A percentile compares a stretch with the other conserved stretches of the same genome.
Conservation (phyloP, 2,888 invertebrate species). For the Athalia rosae region DNA sequence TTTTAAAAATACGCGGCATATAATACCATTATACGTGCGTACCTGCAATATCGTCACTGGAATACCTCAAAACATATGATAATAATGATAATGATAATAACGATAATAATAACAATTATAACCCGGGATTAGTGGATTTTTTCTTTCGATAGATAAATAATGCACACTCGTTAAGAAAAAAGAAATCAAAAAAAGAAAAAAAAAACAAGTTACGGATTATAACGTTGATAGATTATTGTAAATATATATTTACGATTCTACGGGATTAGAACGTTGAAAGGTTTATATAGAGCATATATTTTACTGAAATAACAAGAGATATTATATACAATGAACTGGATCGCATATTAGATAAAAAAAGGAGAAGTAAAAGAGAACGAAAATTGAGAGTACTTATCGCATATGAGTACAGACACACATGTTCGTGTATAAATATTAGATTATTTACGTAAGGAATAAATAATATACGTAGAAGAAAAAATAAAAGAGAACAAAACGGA, state of each 20-base stretch:
- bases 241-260: not conserved
- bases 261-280: not conserved
- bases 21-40: not conserved
- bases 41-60: no score
- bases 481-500: no score
- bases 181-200: not conserved
- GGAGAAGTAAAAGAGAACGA: no score
- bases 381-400: not conserved
- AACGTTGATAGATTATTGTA: no score
- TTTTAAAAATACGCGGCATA: not conserved
- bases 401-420: constrained; percentile 49
- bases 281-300: no score
- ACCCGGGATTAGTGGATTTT: not conserved
- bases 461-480: no score
- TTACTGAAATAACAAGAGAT: no score
- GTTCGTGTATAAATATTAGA: constrained; percentile 52
- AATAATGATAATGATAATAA: not conserved
- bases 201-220: not conserved
- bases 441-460: no score
- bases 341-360: no score
- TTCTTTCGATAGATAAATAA: not conserved
- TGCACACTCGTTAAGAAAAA: not conserved
- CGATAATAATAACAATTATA: not conserved
- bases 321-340: no score
- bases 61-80: not conserved